phyloP scores from a whole-genome alignment of 1,140 invertebrate species.

The Daktulosphaira vitifoliae region DNA sequence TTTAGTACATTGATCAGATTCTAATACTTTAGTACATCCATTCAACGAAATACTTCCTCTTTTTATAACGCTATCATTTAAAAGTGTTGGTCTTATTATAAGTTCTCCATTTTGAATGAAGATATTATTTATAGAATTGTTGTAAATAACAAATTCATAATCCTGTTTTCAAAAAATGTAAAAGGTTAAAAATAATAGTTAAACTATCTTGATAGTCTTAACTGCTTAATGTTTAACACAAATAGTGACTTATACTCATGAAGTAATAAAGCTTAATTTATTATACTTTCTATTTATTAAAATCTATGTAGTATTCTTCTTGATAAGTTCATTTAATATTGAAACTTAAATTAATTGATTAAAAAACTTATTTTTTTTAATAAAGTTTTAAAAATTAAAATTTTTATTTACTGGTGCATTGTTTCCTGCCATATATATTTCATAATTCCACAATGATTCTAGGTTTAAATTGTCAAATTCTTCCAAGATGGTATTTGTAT shows the following conservation, averaged over 20 bases:
- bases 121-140: slow-evolving; percentile 9
- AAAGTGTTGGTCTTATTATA: slow-evolving; percentile 28
- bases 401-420: not conserved
- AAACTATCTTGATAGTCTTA: no score
- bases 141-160: slow-evolving; percentile 35
- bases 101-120: slow-evolving; percentile 25
- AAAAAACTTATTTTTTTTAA: no score
- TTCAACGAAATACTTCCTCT: slow-evolving; percentile 23
- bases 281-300: no score
- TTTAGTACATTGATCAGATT: slow-evolving; percentile 31
- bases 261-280: no score
- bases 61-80: slow-evolving; percentile 11
- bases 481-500: not conserved
- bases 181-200: no score
- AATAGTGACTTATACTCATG: no score
- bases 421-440: not conserved
- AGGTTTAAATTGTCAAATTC: slow-evolving; percentile 13
- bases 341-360: no score
- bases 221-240: no score
- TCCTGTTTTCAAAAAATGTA: slow-evolving; percentile 33
- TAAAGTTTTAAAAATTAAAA: no score
- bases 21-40: slow-evolving; percentile 36
- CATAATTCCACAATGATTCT: slow-evolving; percentile 17
- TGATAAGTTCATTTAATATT: no score
- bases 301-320: no score